Conservation (phyloP, 2,113 vertebrate species). For the Phocoena sinus region DNA sequence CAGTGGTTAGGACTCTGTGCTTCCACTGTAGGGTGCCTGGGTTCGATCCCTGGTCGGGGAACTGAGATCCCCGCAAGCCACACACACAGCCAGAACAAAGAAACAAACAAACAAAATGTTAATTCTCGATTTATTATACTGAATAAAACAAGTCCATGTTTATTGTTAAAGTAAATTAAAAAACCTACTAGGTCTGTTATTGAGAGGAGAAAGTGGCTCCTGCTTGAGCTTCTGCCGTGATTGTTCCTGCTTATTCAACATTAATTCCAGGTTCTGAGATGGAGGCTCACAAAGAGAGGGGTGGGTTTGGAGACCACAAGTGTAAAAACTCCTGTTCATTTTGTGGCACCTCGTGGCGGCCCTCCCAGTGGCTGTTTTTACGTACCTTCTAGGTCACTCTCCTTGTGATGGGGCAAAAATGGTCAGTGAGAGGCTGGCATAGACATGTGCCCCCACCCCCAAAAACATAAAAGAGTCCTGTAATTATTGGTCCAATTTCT, state of each 20-base stretch:
- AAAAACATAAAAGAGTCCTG: background rate
- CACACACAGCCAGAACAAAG: too few species aligned
- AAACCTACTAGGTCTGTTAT: background rate
- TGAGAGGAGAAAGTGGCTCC: background rate
- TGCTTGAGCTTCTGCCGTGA: background rate
- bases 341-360: background rate
- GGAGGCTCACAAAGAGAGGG: background rate
- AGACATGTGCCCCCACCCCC: rapidly evolving
- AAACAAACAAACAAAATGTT: background rate
- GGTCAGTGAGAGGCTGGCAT: background rate
- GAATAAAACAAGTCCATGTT: background rate
- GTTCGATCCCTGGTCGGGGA: too few species aligned
- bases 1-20: too few species aligned
- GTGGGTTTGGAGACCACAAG: background rate
- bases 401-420: background rate
- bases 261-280: background rate
- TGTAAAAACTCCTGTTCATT: background rate
- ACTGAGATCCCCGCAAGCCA: too few species aligned
- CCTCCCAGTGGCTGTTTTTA: background rate
- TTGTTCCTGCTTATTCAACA: background rate
- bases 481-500: background rate
- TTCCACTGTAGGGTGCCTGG: too few species aligned
- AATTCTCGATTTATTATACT: background rate
- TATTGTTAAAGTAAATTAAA: background rate
- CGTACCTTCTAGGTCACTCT: background rate